These are phyloP conservation scores for Recurvirostra avosetta DNA, from an alignment of 2,113 vertebrate genomes.

Conservation along the genomic window DNA sequence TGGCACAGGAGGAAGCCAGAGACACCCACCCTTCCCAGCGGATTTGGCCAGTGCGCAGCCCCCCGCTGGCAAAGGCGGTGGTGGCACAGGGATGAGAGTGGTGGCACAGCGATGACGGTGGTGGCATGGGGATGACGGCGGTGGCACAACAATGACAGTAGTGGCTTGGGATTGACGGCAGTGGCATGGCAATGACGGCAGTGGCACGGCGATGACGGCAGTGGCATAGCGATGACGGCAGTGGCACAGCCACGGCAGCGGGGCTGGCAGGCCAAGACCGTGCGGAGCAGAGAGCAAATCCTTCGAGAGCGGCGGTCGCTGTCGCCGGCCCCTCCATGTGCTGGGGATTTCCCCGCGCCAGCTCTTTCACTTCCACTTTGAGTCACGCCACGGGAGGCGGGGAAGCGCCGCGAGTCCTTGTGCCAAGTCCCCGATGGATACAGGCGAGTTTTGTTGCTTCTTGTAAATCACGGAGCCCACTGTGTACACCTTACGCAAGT, in stretches of 20 bases:
- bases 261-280: rapidly evolving
- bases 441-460: not conserved
- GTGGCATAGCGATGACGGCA: rapidly evolving
- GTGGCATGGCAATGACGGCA: not conserved
- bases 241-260: rapidly evolving
- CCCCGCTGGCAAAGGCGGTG: not conserved
- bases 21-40: not conserved
- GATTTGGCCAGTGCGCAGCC: not conserved
- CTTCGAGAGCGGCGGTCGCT: not conserved
- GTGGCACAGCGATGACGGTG: rapidly evolving
- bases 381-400: not conserved
- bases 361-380: not conserved
- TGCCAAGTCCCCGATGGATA: not conserved
- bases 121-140: rapidly evolving
- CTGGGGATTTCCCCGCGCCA: not conserved
- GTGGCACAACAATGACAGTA: not conserved
- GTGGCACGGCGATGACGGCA: rapidly evolving
- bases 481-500: not conserved
- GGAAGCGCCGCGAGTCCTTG: not conserved
- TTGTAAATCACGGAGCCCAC: not conserved
- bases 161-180: no score
- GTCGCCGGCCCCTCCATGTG: rapidly evolving
- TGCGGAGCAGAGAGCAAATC: not conserved
- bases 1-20: not conserved
- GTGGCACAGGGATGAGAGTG: not conserved